A percentile compares a stretch with the other conserved stretches of the same genome.
Conservation (phyloP, 1,140 invertebrate genomes). For the Sipha flava region DNA sequence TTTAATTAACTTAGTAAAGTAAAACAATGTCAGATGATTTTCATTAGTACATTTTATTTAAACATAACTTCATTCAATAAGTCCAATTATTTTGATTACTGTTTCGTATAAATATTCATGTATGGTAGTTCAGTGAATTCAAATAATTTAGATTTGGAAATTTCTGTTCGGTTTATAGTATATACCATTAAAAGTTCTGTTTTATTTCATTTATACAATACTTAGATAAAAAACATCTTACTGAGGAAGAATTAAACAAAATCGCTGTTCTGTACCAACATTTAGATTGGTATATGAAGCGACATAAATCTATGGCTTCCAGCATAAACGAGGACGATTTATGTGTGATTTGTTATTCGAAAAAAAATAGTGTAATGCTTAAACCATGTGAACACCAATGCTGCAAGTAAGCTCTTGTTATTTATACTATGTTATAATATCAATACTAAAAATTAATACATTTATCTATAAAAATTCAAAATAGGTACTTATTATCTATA, state of each 20-base stretch:
- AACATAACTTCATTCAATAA: too few relatives aligned
- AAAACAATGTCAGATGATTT: too few relatives aligned
- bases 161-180: too few relatives aligned
- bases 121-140: too few relatives aligned
- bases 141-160: too few relatives aligned
- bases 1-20: too few relatives aligned
- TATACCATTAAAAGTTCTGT: too few relatives aligned
- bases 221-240: not conserved
- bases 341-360: constrained; percentile 16
- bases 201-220: not conserved
- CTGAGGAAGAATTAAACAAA: not conserved
- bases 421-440: not conserved
- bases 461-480: not conserved
- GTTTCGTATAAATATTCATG: too few relatives aligned
- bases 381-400: constrained; percentile 6
- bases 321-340: constrained; percentile 1
- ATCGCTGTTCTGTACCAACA: not conserved
- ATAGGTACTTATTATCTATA: not conserved
- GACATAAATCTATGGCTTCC: not conserved
- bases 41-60: too few relatives aligned
- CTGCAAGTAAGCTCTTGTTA: not conserved
- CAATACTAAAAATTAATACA: too few relatives aligned
- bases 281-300: not conserved
- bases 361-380: not conserved
- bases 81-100: too few relatives aligned